Evolutionary conservation across 2,113 vertebrate genomes (phyloP).

Genomic region (Ophthalmolycus amberensis): DNA sequence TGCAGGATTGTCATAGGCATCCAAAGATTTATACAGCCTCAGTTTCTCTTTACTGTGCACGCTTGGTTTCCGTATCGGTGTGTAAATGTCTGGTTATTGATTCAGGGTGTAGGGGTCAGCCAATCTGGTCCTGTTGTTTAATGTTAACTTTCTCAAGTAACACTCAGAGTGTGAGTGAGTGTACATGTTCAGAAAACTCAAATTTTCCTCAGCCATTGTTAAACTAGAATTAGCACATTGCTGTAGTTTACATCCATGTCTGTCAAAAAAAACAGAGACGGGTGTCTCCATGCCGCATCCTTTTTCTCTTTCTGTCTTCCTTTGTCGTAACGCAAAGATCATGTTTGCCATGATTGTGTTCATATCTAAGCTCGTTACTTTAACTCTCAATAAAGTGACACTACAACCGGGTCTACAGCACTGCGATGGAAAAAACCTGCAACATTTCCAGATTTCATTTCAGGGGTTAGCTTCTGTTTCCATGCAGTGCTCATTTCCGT

Average conservation of each 20-base stretch:
- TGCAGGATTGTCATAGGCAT: neutral
- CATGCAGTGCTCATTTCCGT: constrained; percentile 2
- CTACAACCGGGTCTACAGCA: neutral
- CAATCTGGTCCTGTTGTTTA: neutral
- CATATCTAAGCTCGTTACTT: constrained; percentile 8
- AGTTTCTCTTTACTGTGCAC: too few relatives aligned
- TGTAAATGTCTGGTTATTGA: too few relatives aligned
- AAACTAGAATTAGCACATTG: neutral
- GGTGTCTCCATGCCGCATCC: neutral
- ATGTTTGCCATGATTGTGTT: constrained; percentile 2
- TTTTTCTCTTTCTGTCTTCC: neutral
- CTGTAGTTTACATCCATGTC: too few relatives aligned
- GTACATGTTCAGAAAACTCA: neutral
- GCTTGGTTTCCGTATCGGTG: too few relatives aligned
- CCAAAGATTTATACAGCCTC: too few relatives aligned
- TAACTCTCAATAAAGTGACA: constrained; percentile 31
- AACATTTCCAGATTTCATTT: constrained; percentile 20
- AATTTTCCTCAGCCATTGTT: neutral
- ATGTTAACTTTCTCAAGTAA: too few relatives aligned
- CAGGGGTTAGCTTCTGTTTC: constrained; percentile 22
- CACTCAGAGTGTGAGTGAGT: neutral
- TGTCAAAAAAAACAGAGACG: too few relatives aligned
- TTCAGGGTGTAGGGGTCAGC: neutral
- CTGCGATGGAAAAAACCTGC: neutral
- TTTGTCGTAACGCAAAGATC: constrained; percentile 24